Evolutionary conservation across 2,113 vertebrate genomes (phyloP), one percentile per base, ranked within the genome.

Genomic region (Hippocampus zosterae): DNA sequence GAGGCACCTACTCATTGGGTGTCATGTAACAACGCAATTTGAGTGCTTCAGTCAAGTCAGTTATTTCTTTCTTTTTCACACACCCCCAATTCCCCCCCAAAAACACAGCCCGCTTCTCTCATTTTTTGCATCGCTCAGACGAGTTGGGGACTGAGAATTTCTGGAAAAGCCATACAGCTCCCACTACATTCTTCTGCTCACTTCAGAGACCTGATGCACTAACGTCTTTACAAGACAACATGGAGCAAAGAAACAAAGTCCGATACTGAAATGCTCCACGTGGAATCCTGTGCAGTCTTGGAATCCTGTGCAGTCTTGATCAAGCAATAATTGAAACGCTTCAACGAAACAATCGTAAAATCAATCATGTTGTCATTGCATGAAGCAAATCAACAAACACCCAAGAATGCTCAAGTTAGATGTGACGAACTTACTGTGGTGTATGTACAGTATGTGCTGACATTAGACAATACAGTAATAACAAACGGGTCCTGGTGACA

Each of bases 151-250:
- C 27, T 25, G 3, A 15, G 56, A 3, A 29, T 62, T 67, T 85
- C 88, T 90, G 89, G 68, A 86, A 90, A 92, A 91, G 37, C 69
- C 75, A 89, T 90, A 75, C 56, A 83, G 48, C 73, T 80, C 23
- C 67, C 62, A 74, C 71, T 70, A 67, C 85, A 82, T 86, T 87
- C 70, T 75, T 89, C 67, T 18, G 52, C 66, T 78, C 75, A 68
- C 83, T 83, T 83, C 85, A 75, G 88, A 87, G 87, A 84, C 76
- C 79, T 75, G 52, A 76, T n/a, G 9, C 21, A 40, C 74, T 89
- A 86, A 90, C 70, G 50, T 77, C 78, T 90, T 90, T 88, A 74
- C 85, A 90, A 89, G 86, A 81, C 71, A 79, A 78, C 66, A 65
- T 83, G 68, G 68, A 77, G 76, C 62, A 33, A 50, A 81, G 69